Evolutionary conservation across 2,797 vertebrate genomes (phyloP), one percentile per base, ranked within the genome.

Genomic region (Arrhamphus sclerolepis): DNA sequence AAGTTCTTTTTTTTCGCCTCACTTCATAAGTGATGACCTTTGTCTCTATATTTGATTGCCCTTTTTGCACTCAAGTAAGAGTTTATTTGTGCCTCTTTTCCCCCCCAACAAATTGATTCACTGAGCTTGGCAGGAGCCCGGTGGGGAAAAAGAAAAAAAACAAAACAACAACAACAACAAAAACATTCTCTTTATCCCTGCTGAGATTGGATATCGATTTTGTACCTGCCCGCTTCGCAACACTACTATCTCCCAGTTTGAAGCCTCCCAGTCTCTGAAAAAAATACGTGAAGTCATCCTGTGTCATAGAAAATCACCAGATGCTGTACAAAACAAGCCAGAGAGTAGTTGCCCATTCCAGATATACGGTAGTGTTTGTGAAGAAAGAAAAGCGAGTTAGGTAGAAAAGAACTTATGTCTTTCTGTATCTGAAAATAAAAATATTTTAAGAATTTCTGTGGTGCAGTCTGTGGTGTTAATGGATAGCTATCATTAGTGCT

Each of bases 201-300:
- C 68, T 84, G 87, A 89, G 87, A 92, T 89, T 90, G 79, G 76
- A 84, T 90, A 90, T 91, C 53, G 89, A 91, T 92, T 91, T 89
- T 7, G 29, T 66, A 77, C 76, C 79, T 79, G 73, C 69, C 64
- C 34, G 11, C 34, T 38, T 38, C 13, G 14, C 34, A 38, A 38
- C 34, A 71, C 71, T 62, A 56, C 81, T 62, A 54, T 78, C 70
- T 62, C 68, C 68, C 70, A 48, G 69, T 52, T 68, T 81, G 84
- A 68, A 61, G 65, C 70, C 80, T 78, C 44, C 46, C 0, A 10
- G 76, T 60, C 31, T 67, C 39, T 26, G 38, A 74, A 64, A 63
- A 71, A 85, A 21, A 85, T 86, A 77, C 66, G 74, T 64, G 62
- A 59, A 84, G 65, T 81, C 84, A 84, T 70, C 60, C 66, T 28